These are phyloP conservation scores for Himalopsyche phryganea DNA, from an alignment of 1,140 invertebrate genomes.

Conservation along the genomic window DNA sequence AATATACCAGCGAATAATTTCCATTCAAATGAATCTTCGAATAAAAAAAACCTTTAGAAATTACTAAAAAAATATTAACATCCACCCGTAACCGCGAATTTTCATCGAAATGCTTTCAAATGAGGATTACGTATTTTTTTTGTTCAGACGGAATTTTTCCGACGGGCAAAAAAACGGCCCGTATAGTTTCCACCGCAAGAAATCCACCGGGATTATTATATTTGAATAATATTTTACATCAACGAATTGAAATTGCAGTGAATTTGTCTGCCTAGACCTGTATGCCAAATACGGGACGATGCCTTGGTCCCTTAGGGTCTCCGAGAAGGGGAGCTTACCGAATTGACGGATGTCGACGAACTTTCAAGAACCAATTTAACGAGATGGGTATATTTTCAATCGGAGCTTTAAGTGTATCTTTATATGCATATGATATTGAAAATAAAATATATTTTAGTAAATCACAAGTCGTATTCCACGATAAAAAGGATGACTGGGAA, in stretches of 20 bases:
- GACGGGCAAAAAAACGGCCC: not conserved
- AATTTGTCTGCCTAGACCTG: conserved; percentile 10
- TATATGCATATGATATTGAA: no score
- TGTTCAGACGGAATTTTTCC: not conserved
- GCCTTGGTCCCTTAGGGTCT: not conserved
- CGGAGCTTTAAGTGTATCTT: no score
- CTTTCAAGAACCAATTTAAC: conserved; percentile 11
- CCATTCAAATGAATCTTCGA: not conserved
- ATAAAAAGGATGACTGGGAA: no score
- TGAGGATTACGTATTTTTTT: not conserved
- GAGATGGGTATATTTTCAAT: no score
- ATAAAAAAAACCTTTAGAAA: not conserved
- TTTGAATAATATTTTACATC: conserved; percentile 27
- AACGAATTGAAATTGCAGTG: conserved; percentile 19
- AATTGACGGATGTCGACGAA: conserved; percentile 18
- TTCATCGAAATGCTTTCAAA: not conserved
- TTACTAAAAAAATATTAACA: not conserved
- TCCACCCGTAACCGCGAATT: not conserved
- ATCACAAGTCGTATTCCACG: no score
- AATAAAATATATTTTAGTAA: no score
- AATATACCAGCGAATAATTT: no score
- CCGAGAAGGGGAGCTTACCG: conserved; percentile 4
- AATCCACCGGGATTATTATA: conserved; percentile 11
- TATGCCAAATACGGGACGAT: conserved; percentile 4
- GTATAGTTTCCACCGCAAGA: conserved; percentile 1